Base-by-base conservation (phyloP, 1,140 invertebrate genomes). In the Drosophila varians region DNA sequence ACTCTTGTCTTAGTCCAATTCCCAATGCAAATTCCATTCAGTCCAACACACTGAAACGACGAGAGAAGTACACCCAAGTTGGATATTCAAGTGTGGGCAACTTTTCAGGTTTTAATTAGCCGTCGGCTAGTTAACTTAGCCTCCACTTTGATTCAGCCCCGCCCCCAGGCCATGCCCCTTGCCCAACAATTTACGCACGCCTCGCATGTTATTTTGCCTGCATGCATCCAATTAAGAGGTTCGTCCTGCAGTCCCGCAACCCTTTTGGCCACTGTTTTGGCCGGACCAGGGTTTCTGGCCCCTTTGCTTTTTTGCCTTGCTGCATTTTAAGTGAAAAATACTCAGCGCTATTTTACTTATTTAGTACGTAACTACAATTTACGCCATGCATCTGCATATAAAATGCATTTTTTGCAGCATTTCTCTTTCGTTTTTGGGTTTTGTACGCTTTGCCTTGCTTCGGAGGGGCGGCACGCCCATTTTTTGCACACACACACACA, bases 301-400 rank as follows among this genome's bases (percentile, higher is more conserved):
- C 47, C 49, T 51, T 66, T 74, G 56, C 21, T 64, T 74, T 64
- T 74, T 68, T 74, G 74, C 51, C 60, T 65, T 75, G 65, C 73
- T 77, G 73, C 74, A 76, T 87, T 83, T 87, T 87, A 87, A 88
- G 83, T 88, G 80, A 89, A 89, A 89, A 89, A 89, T 80, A 87
- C 80, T 89, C 86, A 89, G 77, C 65, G 77, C 74, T 70, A 89
- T 89, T 89, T 89, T 83, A 79, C 87, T 89, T 89, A 89, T 89
- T 89, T 89, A 89, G 80, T 86, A 78, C 75, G 82, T 73, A 87
- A 87, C 82, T 87, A 86, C 82, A 87, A 87, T 87, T 87, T 87
- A 84, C 80, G 80, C 80, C 80, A 76, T 80, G 82, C 80, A 84
- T 84, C 80, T 84, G 80, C 80, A 84, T 84, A 87, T 80, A 87